A percentile compares a stretch with the other conserved stretches of the same genome.
Evolutionary conservation across 1,140 invertebrate species (phyloP).

Genomic region (Chlorops oryzae): DNA sequence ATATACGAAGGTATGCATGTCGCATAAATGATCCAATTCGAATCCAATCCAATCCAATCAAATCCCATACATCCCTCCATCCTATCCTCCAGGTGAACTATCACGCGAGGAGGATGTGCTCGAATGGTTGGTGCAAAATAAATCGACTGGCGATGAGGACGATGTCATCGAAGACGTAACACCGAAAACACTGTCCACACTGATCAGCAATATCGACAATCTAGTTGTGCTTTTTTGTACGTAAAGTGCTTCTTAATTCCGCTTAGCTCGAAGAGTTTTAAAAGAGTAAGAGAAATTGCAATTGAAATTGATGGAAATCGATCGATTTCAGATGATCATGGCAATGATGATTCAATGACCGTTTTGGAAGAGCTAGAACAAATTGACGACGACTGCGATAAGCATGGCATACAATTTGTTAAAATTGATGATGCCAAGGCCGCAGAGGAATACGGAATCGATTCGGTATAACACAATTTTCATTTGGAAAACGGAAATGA

Average conservation of each 20-base stretch:
- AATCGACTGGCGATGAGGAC: constrained; percentile 86
- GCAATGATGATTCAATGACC: constrained; percentile 75
- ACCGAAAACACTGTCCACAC: constrained; percentile 75
- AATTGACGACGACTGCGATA: constrained; percentile 88
- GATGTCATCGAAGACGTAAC: constrained; percentile 92
- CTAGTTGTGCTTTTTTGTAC: constrained; percentile 90
- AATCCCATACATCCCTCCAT: background rate
- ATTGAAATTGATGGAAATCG: too few species aligned
- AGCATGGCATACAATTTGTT: constrained; percentile 87
- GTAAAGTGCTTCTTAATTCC: constrained; percentile 46
- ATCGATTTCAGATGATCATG: constrained; percentile 71
- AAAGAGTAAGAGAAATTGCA: too few species aligned
- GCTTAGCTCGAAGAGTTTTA: too few species aligned
- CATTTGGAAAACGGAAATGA: too few species aligned
- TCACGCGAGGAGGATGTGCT: constrained; percentile 86
- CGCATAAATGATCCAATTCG: background rate
- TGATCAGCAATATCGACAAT: constrained; percentile 85
- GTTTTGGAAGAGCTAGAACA: constrained; percentile 81
- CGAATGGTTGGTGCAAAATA: constrained; percentile 88
- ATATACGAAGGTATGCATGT: constrained; percentile 76
- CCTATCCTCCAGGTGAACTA: constrained; percentile 66
- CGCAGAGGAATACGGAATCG: constrained; percentile 79
- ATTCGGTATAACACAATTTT: constrained; percentile 54
- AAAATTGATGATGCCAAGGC: constrained; percentile 83
- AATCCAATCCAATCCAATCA: background rate